Evolutionary conservation across 2,888 invertebrate species (phyloP).

Genomic region (Drosophila infuscata): DNA sequence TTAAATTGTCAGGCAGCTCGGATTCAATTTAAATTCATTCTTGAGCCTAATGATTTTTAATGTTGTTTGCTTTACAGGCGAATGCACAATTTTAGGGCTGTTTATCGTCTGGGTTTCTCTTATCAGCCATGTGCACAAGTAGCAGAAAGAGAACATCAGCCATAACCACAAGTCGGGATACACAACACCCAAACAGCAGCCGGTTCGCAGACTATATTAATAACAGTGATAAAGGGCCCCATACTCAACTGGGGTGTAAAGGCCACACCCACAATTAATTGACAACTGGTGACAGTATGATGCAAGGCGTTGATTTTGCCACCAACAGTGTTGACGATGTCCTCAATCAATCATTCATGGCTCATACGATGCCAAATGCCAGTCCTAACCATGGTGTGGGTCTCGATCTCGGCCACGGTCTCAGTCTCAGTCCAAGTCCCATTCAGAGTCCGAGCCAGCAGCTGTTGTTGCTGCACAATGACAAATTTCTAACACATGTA

Average conservation of each 20-base stretch:
- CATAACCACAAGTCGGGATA: background rate
- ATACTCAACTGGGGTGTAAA: constrained; percentile 11
- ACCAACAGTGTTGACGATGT: constrained; percentile 65
- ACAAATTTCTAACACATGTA: constrained; percentile 81
- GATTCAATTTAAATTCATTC: constrained; percentile 72
- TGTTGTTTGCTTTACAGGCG: constrained; percentile 78
- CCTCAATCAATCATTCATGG: constrained; percentile 76
- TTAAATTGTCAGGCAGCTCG: constrained; percentile 27
- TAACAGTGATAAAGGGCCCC: constrained; percentile 56
- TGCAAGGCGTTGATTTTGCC: constrained; percentile 61
- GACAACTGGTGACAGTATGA: constrained; percentile 63
- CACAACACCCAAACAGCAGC: constrained; percentile 17
- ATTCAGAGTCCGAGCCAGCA: constrained; percentile 52
- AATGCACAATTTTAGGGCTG: constrained; percentile 68
- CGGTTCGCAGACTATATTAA: constrained; percentile 57
- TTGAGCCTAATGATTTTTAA: constrained; percentile 77
- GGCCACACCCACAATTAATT: constrained; percentile 64
- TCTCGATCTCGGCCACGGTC: background rate
- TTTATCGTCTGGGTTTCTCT: constrained; percentile 49
- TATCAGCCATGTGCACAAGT: constrained; percentile 74
- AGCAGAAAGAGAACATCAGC: constrained; percentile 19
- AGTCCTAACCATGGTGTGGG: constrained; percentile 3
- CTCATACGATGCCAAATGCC: constrained; percentile 63
- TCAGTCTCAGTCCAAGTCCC: background rate
- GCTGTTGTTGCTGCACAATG: constrained; percentile 75